These are phyloP conservation scores for Pitangus sulphuratus DNA, from an alignment of 2,797 vertebrate species.

Conservation along the genomic window DNA sequence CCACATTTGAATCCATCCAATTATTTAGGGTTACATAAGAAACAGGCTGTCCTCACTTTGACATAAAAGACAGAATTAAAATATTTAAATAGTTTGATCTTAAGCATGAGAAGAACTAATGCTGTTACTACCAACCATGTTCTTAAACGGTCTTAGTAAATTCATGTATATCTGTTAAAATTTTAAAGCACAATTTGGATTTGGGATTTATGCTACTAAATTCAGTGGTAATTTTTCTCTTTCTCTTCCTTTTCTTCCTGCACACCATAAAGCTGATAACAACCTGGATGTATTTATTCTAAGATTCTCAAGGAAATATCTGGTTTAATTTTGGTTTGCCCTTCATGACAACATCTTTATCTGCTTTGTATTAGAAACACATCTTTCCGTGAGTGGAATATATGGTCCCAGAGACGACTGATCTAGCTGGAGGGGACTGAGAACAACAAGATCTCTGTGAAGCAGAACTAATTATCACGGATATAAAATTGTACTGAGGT, in stretches of 20 bases:
- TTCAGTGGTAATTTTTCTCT: rapidly evolving
- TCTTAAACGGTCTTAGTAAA: background rate
- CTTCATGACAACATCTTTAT: background rate
- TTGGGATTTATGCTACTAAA: background rate
- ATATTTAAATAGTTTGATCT: background rate
- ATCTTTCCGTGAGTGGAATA: background rate
- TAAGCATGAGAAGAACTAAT: background rate
- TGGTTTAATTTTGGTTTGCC: background rate
- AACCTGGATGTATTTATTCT: background rate
- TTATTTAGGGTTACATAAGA: background rate
- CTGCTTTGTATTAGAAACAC: background rate
- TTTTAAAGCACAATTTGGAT: background rate
- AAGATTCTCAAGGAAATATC: background rate
- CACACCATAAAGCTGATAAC: background rate
- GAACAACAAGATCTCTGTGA: background rate
- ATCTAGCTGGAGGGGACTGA: background rate
- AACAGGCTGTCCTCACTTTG: background rate
- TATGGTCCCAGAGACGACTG: background rate
- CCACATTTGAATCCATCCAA: background rate
- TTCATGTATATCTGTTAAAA: background rate
- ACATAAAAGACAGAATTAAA: background rate
- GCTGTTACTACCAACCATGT: background rate
- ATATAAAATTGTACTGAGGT: background rate
- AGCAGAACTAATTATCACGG: constrained; percentile 27
- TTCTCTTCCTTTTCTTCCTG: background rate